Conservation (phyloP, 2,113 vertebrate genomes). For the Pteruthius melanotis region DNA sequence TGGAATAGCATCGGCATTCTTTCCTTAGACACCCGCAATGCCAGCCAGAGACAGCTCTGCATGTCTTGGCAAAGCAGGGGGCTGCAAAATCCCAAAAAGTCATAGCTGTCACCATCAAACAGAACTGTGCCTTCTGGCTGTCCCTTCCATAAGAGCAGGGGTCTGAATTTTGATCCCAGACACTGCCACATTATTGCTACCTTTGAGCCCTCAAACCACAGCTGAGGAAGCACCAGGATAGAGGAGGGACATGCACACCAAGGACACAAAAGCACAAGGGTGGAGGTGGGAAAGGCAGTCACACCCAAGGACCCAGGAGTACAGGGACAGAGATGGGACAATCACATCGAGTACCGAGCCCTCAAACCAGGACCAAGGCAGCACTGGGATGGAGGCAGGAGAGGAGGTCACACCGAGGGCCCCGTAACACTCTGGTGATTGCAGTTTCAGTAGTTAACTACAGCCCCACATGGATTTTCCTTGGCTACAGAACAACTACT, state of each 20-base stretch:
- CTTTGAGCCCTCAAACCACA: neutral
- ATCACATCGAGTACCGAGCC: neutral
- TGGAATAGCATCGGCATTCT: neutral
- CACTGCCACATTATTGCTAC: neutral
- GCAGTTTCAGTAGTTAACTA: neutral
- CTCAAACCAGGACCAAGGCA: neutral
- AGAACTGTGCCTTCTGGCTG: rapidly evolving
- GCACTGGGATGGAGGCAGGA: neutral
- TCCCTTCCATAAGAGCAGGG: neutral
- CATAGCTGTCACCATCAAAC: neutral
- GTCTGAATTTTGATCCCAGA: neutral
- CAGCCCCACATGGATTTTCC: neutral
- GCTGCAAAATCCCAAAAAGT: neutral
- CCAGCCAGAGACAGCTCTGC: neutral
- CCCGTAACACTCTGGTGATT: neutral
- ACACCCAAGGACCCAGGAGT: neutral
- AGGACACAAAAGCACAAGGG: neutral
- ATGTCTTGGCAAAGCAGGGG: neutral
- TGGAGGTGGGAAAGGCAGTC: neutral
- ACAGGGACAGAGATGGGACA: neutral
- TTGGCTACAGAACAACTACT: neutral
- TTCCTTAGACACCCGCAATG: neutral
- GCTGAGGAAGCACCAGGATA: neutral
- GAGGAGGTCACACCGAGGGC: rapidly evolving
- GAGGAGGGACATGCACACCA: neutral